Conservation (phyloP, 2,888 invertebrate genomes). For the Metellina segmentata region DNA sequence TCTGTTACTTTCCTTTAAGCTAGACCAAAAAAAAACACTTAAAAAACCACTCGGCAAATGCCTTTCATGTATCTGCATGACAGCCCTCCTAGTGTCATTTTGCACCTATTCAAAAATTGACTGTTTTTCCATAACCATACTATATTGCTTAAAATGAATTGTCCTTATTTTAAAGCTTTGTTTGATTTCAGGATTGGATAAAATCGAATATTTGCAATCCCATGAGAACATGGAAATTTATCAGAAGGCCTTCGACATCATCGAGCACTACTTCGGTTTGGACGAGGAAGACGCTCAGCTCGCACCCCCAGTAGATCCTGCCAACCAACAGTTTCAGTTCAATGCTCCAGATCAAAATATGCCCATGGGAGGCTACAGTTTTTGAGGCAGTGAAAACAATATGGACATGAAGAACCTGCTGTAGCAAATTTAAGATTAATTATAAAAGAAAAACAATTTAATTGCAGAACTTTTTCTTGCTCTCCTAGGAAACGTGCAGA, state of each 20-base stretch:
- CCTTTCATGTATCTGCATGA: too few relatives aligned
- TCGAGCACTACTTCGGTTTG: conserved; percentile 96
- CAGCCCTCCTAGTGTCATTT: too few relatives aligned
- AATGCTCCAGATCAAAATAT: conserved; percentile 79
- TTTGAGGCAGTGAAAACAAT: conserved; percentile 28
- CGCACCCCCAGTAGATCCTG: conserved; percentile 87
- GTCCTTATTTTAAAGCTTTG: neutral
- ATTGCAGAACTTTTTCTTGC: conserved; percentile 51
- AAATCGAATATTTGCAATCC: conserved; percentile 98
- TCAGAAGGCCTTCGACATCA: conserved; percentile 97
- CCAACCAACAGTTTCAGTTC: conserved; percentile 84
- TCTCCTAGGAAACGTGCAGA: conserved; percentile 58
- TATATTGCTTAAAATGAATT: too few relatives aligned
- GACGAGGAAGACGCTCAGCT: conserved; percentile 87
- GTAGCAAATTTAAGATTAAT: conserved; percentile 50
- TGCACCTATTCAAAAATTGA: too few relatives aligned
- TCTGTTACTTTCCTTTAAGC: too few relatives aligned
- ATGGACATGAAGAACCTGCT: neutral
- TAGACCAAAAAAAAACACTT: too few relatives aligned
- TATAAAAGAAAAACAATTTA: conserved; percentile 21
- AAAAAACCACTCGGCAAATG: too few relatives aligned
- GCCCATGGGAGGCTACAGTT: conserved; percentile 76
- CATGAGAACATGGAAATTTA: conserved; percentile 98
- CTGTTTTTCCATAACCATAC: too few relatives aligned
- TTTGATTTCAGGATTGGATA: conserved; percentile 90